Conservation (phyloP, 2,797 vertebrate species). For the Coregonus ussuriensis region DNA sequence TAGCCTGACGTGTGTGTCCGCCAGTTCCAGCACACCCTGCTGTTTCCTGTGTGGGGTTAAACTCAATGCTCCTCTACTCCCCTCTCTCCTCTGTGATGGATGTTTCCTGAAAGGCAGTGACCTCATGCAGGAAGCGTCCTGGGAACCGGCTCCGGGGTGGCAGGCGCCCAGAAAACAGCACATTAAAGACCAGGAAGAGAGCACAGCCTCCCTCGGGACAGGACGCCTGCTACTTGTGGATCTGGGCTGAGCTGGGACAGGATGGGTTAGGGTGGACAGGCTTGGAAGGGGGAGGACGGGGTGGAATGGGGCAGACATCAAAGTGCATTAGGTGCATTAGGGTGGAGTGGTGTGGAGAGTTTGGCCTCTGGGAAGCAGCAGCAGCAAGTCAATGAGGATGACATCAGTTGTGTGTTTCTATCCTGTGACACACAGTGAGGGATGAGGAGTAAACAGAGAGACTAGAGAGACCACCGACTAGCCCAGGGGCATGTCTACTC, state of each 20-base stretch:
- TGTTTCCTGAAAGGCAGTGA: slow-evolving; percentile 72
- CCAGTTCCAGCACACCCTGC: slow-evolving; percentile 31
- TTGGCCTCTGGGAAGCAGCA: slow-evolving; percentile 19
- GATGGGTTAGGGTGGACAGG: slow-evolving; percentile 31
- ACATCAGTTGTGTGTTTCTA: slow-evolving; percentile 43
- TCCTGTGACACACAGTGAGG: slow-evolving; percentile 26
- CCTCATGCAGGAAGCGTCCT: slow-evolving; percentile 73
- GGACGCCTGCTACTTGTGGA: slow-evolving; percentile 30
- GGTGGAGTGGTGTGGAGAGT: slow-evolving; percentile 26
- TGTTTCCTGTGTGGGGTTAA: slow-evolving; percentile 59
- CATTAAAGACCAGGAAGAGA: slow-evolving; percentile 29
- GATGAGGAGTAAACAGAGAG: background rate
- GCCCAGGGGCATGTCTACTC: slow-evolving; percentile 39
- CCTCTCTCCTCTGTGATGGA: slow-evolving; percentile 65
- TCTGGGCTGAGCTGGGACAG: slow-evolving; percentile 20
- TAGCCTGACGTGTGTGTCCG: slow-evolving; percentile 24
- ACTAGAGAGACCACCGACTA: slow-evolving; percentile 18
- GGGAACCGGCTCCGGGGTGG: slow-evolving; percentile 60
- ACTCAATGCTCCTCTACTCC: slow-evolving; percentile 11
- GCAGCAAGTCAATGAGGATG: slow-evolving; percentile 36
- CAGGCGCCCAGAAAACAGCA: slow-evolving; percentile 55
- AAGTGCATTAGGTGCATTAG: background rate
- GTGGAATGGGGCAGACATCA: slow-evolving; percentile 9
- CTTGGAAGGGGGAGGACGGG: background rate
- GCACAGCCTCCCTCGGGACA: slow-evolving; percentile 9